Base-by-base conservation (phyloP, 2,888 invertebrate genomes). In the Ariolimax columbianus region DNA sequence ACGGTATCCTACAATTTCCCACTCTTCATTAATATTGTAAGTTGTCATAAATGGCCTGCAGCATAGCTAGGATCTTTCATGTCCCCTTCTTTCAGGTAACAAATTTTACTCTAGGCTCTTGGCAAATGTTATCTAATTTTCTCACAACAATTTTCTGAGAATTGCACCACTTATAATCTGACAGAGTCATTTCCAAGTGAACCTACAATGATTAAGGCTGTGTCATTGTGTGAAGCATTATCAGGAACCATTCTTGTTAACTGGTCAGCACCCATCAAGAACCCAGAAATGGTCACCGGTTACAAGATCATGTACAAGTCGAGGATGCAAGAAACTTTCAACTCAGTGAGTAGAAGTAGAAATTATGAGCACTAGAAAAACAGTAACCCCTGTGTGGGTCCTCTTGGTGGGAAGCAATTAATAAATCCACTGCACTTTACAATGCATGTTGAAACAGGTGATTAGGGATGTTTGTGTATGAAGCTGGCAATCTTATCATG, bases 301-400 rank as follows among this genome's bases (percentile, higher is more conserved):
- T 86, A 86, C 55, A 79, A 68, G 40, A 73, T 86, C n/a, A 80
- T 70, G 83, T 83, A 86, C 73, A 79, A 70, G 47, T 36, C 59
- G 6, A 38, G 30, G 2, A 59, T 17, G 6, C 30, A 77, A n/a
- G 66, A 59, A 17, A 66, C 55, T n/a, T 75, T 77, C 43, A 55
- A 40, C 0, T 43, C 77, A 19, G 83, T 83, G 51, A 63, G 77
- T 83, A 51, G 51, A 51, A 26, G 30, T 75, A 19, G 3, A 40
- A 30, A 14, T 55, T 14, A 30, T 3, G 30, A 7, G 7, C 23
- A 14, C 47, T 14, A 47, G 47, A 47, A 47, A 47, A 14, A 47
- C 47, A 47, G 14, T 47, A 47, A n/a, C n/a, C n/a, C n/a, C n/a
- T n/a, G n/a, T n/a, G n/a, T n/a, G n/a, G n/a, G n/a, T n/a, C n/a